Percentiles rank a stretch among this genome's conserved stretches.
Conservation (phyloP, 1,140 invertebrate genomes). For the Wiebesia pumilae region DNA sequence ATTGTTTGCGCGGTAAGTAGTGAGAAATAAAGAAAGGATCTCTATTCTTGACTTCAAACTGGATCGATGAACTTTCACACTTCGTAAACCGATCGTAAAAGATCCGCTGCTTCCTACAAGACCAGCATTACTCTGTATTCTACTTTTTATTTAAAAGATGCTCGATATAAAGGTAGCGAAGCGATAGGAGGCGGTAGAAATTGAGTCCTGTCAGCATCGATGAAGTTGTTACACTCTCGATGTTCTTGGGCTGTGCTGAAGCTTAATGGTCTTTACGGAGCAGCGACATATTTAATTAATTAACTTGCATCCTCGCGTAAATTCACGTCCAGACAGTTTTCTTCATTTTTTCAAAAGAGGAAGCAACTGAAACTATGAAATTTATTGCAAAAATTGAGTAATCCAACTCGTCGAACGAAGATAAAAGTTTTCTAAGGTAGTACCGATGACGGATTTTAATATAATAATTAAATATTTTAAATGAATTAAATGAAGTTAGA, state of each 20-base stretch:
- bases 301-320: neutral
- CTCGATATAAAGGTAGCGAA: conserved; percentile 1
- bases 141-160: conserved; percentile 20
- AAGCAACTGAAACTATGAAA: neutral
- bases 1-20: neutral
- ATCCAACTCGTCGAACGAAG: neutral
- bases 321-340: neutral
- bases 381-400: neutral
- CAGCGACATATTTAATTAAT: conserved; percentile 31
- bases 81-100: conserved; percentile 22
- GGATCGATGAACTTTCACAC: neutral
- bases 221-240: neutral
- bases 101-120: neutral
- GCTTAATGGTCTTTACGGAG: conserved; percentile 3
- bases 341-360: neutral
- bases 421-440: neutral
- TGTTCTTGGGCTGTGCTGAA: neutral
- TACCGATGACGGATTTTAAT: neutral
- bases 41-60: neutral
- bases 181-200: neutral
- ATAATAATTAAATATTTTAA: neutral
- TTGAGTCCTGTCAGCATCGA: neutral
- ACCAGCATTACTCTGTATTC: neutral
- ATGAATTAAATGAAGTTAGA: too few species aligned
- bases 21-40: neutral